Percentiles rank a stretch among this genome's conserved stretches.
These are phyloP conservation scores for Athrips mouffetella DNA, from an alignment of 2,888 invertebrate genomes.

Conservation along the genomic window DNA sequence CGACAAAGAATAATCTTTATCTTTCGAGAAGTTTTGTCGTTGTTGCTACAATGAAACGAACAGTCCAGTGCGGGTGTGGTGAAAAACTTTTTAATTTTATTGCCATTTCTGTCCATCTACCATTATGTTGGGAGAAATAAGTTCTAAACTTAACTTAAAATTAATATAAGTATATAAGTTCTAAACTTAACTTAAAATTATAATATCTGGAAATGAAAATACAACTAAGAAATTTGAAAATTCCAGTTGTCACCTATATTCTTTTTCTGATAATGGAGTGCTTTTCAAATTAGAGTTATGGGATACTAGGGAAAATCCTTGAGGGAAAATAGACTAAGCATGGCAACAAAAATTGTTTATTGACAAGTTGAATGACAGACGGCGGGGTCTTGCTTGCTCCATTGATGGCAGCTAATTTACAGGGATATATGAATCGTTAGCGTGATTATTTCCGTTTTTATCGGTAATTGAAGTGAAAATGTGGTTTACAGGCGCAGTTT, in stretches of 20 bases:
- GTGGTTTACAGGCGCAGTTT: slow-evolving; percentile 63
- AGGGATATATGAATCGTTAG: slow-evolving; percentile 55
- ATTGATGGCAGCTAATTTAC: slow-evolving; percentile 66
- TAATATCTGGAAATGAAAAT: too few relatives aligned
- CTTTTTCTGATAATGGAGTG: not conserved
- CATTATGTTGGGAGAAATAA: not conserved
- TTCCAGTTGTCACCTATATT: too few relatives aligned
- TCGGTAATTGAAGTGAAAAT: slow-evolving; percentile 60
- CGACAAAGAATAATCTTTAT: too few relatives aligned
- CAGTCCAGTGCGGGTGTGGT: slow-evolving; percentile 15
- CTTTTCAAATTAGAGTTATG: not conserved
- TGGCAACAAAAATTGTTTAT: slow-evolving; percentile 73
- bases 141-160: not conserved
- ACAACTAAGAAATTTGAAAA: too few relatives aligned
- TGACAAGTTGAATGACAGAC: slow-evolving; percentile 75
- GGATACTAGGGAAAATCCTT: not conserved
- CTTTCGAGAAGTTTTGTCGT: too few relatives aligned
- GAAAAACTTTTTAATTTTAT: not conserved
- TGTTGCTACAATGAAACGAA: slow-evolving; percentile 14
- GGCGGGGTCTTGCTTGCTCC: slow-evolving; percentile 62
- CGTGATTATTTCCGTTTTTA: slow-evolving; percentile 55
- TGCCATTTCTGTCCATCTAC: not conserved
- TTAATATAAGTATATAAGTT: not conserved
- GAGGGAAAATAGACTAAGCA: not conserved
- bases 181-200: not conserved